phyloP scores from a whole-genome alignment of 2,113 vertebrate species.

The Stegastes partitus region DNA sequence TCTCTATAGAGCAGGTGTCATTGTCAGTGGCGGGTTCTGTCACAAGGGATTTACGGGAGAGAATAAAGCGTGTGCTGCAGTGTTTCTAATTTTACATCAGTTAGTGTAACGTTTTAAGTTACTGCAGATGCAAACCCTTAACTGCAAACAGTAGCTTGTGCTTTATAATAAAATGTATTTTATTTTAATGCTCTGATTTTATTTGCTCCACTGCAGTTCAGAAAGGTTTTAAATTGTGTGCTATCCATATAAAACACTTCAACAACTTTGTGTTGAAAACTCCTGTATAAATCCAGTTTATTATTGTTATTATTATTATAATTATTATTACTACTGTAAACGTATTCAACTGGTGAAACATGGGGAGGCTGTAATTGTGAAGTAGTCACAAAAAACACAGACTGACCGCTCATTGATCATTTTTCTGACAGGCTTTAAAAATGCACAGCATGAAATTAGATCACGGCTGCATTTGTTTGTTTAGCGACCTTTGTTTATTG shows the following conservation, averaged over 20 bases:
- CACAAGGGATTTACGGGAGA: background rate
- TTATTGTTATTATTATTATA: too few species aligned
- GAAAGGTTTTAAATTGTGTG: background rate
- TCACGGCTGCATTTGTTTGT: conserved; percentile 6
- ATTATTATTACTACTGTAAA: background rate
- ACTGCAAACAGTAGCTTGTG: background rate
- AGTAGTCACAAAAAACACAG: background rate
- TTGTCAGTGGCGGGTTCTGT: background rate
- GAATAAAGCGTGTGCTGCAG: conserved; percentile 1
- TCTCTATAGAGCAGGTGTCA: background rate
- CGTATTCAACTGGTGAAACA: background rate
- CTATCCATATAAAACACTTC: conserved; percentile 18
- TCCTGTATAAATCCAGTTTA: background rate
- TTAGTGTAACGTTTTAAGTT: background rate
- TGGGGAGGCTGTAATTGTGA: background rate
- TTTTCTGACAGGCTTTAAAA: background rate
- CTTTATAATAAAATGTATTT: background rate
- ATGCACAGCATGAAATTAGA: conserved; percentile 24
- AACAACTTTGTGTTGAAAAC: background rate
- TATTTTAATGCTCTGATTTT: conserved; percentile 12
- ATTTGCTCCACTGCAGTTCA: background rate
- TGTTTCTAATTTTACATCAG: conserved; percentile 15
- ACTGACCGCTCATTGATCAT: conserved; percentile 13
- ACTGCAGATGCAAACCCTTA: conserved; percentile 1
- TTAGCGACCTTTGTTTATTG: conserved; percentile 14